Percentiles rank a stretch among this genome's conserved stretches.
These are phyloP conservation scores for Zhuqinia jingwanae DNA, from an alignment of 2,888 invertebrate genomes.

Conservation along the genomic window DNA sequence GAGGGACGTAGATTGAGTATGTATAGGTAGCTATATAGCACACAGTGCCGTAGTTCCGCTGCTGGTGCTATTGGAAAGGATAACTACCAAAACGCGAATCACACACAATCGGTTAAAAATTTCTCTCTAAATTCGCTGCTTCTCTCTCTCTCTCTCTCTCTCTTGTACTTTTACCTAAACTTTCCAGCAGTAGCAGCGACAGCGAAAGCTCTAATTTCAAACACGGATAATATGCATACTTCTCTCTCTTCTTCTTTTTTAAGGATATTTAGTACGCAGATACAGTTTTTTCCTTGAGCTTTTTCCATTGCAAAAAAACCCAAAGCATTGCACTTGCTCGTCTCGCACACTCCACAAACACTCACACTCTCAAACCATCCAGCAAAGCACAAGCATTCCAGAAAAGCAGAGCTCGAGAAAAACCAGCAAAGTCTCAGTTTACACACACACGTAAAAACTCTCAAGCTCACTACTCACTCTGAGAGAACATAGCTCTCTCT, in stretches of 20 bases:
- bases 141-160: background rate
- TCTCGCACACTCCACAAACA: too few species aligned
- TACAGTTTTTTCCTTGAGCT: constrained; percentile 31
- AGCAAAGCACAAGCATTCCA: constrained; percentile 9
- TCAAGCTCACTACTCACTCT: background rate
- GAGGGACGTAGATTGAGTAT: too few species aligned
- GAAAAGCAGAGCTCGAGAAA: background rate
- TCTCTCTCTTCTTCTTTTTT: background rate
- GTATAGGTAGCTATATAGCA: too few species aligned
- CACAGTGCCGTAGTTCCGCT: too few species aligned
- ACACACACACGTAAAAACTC: background rate
- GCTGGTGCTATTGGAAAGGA: too few species aligned
- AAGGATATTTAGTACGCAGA: constrained; percentile 50
- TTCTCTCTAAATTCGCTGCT: too few species aligned
- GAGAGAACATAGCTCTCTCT: background rate
- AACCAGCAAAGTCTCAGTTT: background rate
- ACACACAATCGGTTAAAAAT: too few species aligned
- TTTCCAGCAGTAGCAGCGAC: too few species aligned
- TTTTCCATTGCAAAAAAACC: constrained; percentile 17
- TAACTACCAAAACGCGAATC: too few species aligned
- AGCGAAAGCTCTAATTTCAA: constrained; percentile 1
- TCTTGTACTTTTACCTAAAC: background rate
- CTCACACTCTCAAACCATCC: background rate
- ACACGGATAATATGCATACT: constrained; percentile 30
- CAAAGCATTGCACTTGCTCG: constrained; percentile 7